These are phyloP conservation scores for Drosophila pandora DNA, from an alignment of 1,140 invertebrate genomes.

Conservation along the genomic window DNA sequence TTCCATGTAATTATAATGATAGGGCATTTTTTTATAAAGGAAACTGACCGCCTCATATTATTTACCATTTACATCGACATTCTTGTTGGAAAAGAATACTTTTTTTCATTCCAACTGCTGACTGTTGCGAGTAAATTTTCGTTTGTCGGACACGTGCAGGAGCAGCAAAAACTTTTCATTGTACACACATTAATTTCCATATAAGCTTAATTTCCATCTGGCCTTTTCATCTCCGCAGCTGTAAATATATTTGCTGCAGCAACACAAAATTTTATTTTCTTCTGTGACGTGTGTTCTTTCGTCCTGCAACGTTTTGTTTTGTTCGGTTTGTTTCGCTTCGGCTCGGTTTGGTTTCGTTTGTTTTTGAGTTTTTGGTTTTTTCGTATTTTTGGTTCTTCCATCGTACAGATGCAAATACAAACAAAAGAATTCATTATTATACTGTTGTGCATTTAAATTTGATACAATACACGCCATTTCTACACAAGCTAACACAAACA, in stretches of 20 bases:
- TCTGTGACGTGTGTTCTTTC: slow-evolving; percentile 18
- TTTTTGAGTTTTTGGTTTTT: slow-evolving; percentile 12
- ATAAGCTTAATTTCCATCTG: slow-evolving; percentile 63
- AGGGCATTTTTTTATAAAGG: not conserved
- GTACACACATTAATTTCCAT: slow-evolving; percentile 63
- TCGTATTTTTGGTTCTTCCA: slow-evolving; percentile 34
- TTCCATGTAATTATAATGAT: not conserved
- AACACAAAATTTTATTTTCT: slow-evolving; percentile 20
- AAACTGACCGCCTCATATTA: not conserved
- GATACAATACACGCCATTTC: slow-evolving; percentile 79
- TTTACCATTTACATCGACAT: not conserved
- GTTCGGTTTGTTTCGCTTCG: slow-evolving; percentile 2
- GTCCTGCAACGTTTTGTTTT: slow-evolving; percentile 28
- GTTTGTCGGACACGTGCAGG: slow-evolving; percentile 31
- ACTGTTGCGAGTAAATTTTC: slow-evolving; percentile 46
- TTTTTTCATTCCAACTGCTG: slow-evolving; percentile 29
- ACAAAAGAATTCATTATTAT: slow-evolving; percentile 80
- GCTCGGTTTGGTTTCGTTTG: slow-evolving; percentile 39
- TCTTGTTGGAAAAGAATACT: not conserved
- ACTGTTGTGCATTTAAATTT: slow-evolving; percentile 79
- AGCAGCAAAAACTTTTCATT: slow-evolving; percentile 48
- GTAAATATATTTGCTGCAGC: slow-evolving; percentile 44
- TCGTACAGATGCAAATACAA: slow-evolving; percentile 63
- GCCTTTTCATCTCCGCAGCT: slow-evolving; percentile 37
- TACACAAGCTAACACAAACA: slow-evolving; percentile 50